Conservation (phyloP, 2,113 vertebrate species). For the Stigmatopora argus region DNA sequence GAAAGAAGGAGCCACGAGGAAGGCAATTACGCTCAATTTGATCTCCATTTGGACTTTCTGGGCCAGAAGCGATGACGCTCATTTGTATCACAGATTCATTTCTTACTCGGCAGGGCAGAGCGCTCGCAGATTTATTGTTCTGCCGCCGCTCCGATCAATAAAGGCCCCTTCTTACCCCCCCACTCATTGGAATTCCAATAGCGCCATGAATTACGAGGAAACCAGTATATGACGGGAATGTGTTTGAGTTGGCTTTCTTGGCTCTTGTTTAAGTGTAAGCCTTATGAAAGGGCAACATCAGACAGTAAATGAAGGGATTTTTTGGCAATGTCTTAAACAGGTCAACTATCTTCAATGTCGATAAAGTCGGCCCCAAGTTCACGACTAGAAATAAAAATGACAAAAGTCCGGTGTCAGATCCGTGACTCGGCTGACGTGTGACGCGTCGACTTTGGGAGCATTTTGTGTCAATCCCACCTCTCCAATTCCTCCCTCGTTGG, state of each 20-base stretch:
- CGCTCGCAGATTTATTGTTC: conserved; percentile 21
- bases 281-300: neutral
- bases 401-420: conserved; percentile 1
- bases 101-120: conserved; percentile 10
- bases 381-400: neutral
- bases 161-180: neutral
- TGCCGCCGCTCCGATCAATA: conserved; percentile 1
- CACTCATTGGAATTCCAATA: conserved; percentile 3
- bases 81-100: conserved; percentile 36
- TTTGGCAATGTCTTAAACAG: neutral
- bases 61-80: conserved; percentile 17
- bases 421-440: conserved; percentile 22
- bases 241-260: neutral
- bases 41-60: conserved; percentile 25
- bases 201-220: neutral
- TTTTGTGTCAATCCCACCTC: conserved; percentile 12
- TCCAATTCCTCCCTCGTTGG: conserved; percentile 40
- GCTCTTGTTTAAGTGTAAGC: neutral
- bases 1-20: neutral
- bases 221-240: neutral
- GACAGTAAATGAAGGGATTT: neutral
- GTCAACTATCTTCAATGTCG: neutral
- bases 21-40: conserved; percentile 16
- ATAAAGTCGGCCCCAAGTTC: neutral
- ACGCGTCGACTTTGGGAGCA: conserved; percentile 14